phyloP scores from a whole-genome alignment of 2,888 invertebrate species.

The Drosophila paramelanica region DNA sequence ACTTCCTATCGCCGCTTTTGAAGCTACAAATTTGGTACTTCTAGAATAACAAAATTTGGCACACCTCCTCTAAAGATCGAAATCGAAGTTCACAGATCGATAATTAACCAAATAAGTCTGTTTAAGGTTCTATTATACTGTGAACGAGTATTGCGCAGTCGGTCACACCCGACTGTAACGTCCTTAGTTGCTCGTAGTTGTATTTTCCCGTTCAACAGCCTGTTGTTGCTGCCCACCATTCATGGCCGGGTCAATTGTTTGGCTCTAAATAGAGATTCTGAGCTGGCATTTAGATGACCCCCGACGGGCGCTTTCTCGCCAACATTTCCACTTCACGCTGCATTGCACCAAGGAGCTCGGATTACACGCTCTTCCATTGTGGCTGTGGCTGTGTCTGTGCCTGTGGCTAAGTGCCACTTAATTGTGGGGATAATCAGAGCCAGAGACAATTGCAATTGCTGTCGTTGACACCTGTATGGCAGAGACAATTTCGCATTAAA shows the following conservation, averaged over 20 bases:
- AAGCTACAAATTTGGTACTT: no score
- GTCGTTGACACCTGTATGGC: conserved; percentile 70
- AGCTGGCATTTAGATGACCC: conserved; percentile 16
- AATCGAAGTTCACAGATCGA: no score
- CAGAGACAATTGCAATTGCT: conserved; percentile 33
- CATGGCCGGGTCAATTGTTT: conserved; percentile 50
- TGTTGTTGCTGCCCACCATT: conserved; percentile 54
- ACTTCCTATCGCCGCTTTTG: no score
- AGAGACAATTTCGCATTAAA: conserved; percentile 38
- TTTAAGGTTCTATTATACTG: no score
- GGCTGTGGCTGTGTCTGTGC: conserved; percentile 9
- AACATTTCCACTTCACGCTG: conserved; percentile 27
- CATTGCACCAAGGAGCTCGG: conserved; percentile 43
- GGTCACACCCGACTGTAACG: no score
- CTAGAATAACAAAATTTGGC: no score
- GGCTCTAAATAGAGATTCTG: conserved; percentile 24
- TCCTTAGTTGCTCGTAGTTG: conserved; percentile 10
- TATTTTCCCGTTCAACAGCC: conserved; percentile 55
- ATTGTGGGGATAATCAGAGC: conserved; percentile 65
- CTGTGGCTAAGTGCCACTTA: conserved; percentile 60
- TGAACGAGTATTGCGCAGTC: no score
- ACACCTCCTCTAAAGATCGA: no score
- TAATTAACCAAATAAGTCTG: no score
- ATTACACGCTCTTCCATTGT: conserved; percentile 41
- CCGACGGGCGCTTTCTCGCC: conserved; percentile 9